Base-by-base conservation (phyloP, 2,888 invertebrate genomes). In the Trisateles emortualis region DNA sequence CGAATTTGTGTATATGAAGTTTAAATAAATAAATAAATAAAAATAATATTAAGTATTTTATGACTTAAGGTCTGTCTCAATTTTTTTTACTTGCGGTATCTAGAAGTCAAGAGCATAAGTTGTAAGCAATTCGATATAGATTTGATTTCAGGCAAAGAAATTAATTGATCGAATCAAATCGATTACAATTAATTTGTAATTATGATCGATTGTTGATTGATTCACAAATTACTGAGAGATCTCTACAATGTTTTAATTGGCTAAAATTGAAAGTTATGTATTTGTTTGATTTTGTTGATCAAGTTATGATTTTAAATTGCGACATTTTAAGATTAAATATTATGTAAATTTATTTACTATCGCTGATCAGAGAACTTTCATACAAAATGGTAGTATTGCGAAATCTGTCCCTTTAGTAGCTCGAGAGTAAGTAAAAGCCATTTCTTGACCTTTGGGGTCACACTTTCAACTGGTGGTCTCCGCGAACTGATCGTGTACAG, bases 401-500 rank as follows among this genome's bases (percentile, higher is more conserved):
- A 58, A 58, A 60, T 64, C 48, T 68, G 58, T 52, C 52, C 65
- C 55, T 51, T 50, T 41, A 52, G 40, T 2, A 24, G 42, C 14
- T 14, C 24, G 19, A 38, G 14, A 41, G 24, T 32, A 29, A 51
- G 72, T 69, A 64, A 68, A 64, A 65, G 72, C 44, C 14, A 41
- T 59, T 50, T 43, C 52, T 40, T 68, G 68, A 68, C 69, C 68
- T 11, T 14, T 4, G 2, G 40, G 68, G 69, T 61, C 65, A 65
- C 2, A 72, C 68, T 69, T 72, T 69, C 72, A 59, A 68, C 54
- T 57, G 48, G 49, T 49, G 51, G 40, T 33, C 52, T 40, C 51
- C 14, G 16, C 29, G 39, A 47, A 40, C 40, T 17, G 19, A 43
- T 22, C 50, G 8, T 5, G 51, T 60, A 64, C 29, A 41, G 35